Base-by-base conservation (phyloP, 2,797 vertebrate species). In the Strix occidentalis region DNA sequence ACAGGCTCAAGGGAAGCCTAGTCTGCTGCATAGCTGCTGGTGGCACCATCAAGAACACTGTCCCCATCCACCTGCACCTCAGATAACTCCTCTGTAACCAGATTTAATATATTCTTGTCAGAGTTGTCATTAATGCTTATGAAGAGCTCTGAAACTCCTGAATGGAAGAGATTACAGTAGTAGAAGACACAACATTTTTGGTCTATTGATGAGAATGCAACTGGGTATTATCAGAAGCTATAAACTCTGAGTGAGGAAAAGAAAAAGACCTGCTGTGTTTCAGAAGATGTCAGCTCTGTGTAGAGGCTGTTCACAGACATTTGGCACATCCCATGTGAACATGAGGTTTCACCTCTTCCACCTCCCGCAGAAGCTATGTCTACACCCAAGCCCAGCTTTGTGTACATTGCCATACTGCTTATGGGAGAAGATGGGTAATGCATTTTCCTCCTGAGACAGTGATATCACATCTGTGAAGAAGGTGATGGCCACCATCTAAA, bases 371-470 rank as follows among this genome's bases (percentile, higher is more conserved):
- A 84, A 78, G 11, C n/a, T 43, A 26, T 0, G 0, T 25, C 37
- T 65, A 19, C 24, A 21, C 14, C 20, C 13, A 46, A 61, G 37
- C 33, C 17, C 46, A 68, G 33, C 58, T 75, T 64, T 56, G 23
- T 81, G 50, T 79, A 48, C 37, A 61, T 11, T 71, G 41, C 26
- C 43, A 18, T 31, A 11, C 3, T 2, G 2, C 37, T 72, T 45
- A 28, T 1, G 17, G 13, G 13, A 10, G 11, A 26, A 66, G 37
- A 84, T 2, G 3, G 8, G 8, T 16, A n/a, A 58, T 6, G 6
- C 16, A 5, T 45, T 61, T 81, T 46, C 43, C 23, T 58, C 31
- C 51, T 0, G 0, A 43, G 23, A 56, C 16, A 33, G 13, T 29
- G 46, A 13, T 5, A 64, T 2, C 43, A n/a, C n/a, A 37, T 24